Evolutionary conservation across 2,113 vertebrate genomes (phyloP).

Genomic region (Cryptoleucopteryx plumbea): DNA sequence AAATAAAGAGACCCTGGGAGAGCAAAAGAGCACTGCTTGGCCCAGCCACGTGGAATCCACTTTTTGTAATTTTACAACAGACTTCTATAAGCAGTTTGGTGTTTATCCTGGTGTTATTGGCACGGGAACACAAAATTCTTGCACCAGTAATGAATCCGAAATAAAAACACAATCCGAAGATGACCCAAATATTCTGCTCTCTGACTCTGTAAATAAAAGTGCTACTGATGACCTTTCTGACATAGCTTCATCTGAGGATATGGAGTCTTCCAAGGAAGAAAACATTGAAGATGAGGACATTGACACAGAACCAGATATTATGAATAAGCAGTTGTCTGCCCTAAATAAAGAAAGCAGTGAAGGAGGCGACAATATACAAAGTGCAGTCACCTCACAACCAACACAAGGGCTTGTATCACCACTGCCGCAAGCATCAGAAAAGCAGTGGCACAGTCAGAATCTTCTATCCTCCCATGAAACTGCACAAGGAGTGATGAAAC

Average conservation of each 20-base stretch:
- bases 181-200: constrained; percentile 71
- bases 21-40: constrained; percentile 80
- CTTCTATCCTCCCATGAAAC: constrained; percentile 82
- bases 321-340: constrained; percentile 64
- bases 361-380: constrained; percentile 73
- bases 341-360: constrained; percentile 72
- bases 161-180: constrained; percentile 75
- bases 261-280: constrained; percentile 84
- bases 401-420: constrained; percentile 70
- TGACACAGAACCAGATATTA: constrained; percentile 69
- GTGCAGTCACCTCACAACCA: constrained; percentile 62
- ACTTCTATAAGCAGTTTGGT: constrained; percentile 94
- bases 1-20: constrained; percentile 76
- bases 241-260: constrained; percentile 84
- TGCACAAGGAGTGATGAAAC: constrained; percentile 83
- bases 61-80: constrained; percentile 84
- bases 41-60: constrained; percentile 82
- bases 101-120: constrained; percentile 79
- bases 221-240: constrained; percentile 82
- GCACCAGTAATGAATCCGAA: constrained; percentile 67
- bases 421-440: constrained; percentile 79
- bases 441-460: constrained; percentile 88
- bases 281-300: constrained; percentile 86
- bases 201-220: constrained; percentile 72
- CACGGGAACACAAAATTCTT: constrained; percentile 73